Evolutionary conservation across 1,140 invertebrate species (phyloP).

Genomic region (Colletes gigas): DNA sequence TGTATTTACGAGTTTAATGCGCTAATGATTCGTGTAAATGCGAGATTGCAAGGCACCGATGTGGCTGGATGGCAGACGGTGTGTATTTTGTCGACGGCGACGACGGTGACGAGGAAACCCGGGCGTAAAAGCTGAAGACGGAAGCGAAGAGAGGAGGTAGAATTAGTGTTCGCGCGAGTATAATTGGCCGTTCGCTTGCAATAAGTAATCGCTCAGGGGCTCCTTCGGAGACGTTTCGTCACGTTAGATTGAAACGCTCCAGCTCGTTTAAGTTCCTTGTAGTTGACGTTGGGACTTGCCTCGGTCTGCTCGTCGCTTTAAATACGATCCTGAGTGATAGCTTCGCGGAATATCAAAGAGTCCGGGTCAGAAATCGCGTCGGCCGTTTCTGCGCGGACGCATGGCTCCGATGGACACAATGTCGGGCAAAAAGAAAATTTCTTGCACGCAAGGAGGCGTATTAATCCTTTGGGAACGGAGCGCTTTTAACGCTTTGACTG

Average conservation of each 20-base stretch:
- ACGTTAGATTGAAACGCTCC: conserved; percentile 23
- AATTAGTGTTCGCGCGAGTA: conserved; percentile 47
- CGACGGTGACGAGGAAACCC: conserved; percentile 25
- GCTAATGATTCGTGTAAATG: conserved; percentile 49
- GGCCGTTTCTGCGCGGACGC: no score
- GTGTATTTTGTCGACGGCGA: background rate
- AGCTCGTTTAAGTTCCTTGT: background rate
- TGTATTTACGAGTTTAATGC: conserved; percentile 44
- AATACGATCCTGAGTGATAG: background rate
- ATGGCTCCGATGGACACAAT: background rate
- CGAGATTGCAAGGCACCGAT: conserved; percentile 32
- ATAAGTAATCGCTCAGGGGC: conserved; percentile 50
- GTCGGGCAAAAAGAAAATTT: no score
- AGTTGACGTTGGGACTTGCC: conserved; percentile 3
- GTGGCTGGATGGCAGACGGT: conserved; percentile 17
- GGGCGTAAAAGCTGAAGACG: conserved; percentile 20
- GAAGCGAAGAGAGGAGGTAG: background rate
- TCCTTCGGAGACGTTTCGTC: conserved; percentile 19
- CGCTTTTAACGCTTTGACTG: no score
- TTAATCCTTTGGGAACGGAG: no score
- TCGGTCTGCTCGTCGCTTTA: background rate
- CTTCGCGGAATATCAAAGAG: background rate
- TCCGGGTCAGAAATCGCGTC: background rate
- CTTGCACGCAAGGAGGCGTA: no score
- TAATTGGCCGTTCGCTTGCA: conserved; percentile 56